Percentiles rank a stretch among this genome's conserved stretches.
These are phyloP conservation scores for Diachasmimorpha longicaudata DNA, from an alignment of 1,140 invertebrate species.

Conservation along the genomic window DNA sequence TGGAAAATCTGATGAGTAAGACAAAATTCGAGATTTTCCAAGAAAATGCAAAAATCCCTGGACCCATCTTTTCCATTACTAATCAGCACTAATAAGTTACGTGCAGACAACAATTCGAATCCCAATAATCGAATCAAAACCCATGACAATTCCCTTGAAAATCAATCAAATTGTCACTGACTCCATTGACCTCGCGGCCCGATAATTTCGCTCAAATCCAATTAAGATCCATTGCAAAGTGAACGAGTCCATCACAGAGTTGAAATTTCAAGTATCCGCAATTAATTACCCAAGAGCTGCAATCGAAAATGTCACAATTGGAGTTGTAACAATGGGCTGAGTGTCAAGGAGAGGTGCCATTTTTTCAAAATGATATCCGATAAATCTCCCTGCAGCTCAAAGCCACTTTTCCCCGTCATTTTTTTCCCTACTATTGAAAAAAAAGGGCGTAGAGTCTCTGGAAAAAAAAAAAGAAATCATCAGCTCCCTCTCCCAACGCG, in stretches of 20 bases:
- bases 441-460: neutral
- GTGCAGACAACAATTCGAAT: too few relatives aligned
- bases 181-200: neutral
- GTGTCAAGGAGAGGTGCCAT: neutral
- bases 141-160: too few relatives aligned
- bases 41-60: too few relatives aligned
- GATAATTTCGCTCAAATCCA: too few relatives aligned
- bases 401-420: neutral
- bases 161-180: neutral
- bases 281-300: neutral
- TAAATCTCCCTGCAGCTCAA: neutral
- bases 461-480: neutral
- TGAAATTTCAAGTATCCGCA: neutral
- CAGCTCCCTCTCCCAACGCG: neutral
- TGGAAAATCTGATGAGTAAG: too few relatives aligned
- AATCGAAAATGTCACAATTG: neutral
- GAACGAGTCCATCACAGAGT: neutral
- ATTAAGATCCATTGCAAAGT: too few relatives aligned
- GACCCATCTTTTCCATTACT: too few relatives aligned
- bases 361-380: neutral
- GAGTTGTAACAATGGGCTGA: neutral
- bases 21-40: too few relatives aligned
- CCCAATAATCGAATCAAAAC: neutral
- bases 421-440: neutral
- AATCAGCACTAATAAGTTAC: too few relatives aligned